Base-by-base conservation (phyloP, 1,140 invertebrate species). In the Radopholus similis region DNA sequence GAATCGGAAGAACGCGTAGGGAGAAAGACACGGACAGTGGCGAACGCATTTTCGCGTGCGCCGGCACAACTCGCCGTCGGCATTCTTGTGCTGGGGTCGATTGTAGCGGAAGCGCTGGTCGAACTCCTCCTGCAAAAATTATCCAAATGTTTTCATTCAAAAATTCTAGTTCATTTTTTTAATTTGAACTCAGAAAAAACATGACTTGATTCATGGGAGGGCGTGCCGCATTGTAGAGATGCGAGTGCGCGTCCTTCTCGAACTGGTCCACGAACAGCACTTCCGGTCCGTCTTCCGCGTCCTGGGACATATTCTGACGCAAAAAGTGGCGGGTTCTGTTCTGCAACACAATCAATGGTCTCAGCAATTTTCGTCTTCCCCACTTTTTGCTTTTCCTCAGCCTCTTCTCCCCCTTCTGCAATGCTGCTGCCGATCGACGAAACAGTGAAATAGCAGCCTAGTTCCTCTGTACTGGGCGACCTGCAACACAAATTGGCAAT, bases 91-190 rank as follows among this genome's bases (percentile, higher is more conserved):
- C 2, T 23, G 18, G n/a, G 77, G 80, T 3, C 64, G 44, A 9
- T 63, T 68, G 63, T 82, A 82, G 11, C 40, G 38, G 40, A 74
- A 81, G 21, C 65, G 68, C 11, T 37, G 37, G 56, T 81, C 79
- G 40, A 81, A 81, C 73, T 81, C 73, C 4, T 74, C 77, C 76
- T 82, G 53, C 6, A 60, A 60, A 60, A 44, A 21, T 59, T 21
- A 6, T 47, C 18, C n/a, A 1, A 23, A 49, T 55, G 9, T 21
- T 57, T 70, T 54, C 15, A n/a, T 21, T 26, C 2, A 59, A 34
- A 47, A 34, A 42, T 68, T 23, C 21, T 40, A n/a, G 28, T 13
- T 44, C 13, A 66, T 68, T 37, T 70, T 5, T 42, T 56, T 56
- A 38, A 13, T n/a, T n/a, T 1, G 28, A 9, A 9, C 15, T 6